Evolutionary conservation across 2,797 vertebrate species (phyloP).

Genomic region (Mionectes olivaceus): DNA sequence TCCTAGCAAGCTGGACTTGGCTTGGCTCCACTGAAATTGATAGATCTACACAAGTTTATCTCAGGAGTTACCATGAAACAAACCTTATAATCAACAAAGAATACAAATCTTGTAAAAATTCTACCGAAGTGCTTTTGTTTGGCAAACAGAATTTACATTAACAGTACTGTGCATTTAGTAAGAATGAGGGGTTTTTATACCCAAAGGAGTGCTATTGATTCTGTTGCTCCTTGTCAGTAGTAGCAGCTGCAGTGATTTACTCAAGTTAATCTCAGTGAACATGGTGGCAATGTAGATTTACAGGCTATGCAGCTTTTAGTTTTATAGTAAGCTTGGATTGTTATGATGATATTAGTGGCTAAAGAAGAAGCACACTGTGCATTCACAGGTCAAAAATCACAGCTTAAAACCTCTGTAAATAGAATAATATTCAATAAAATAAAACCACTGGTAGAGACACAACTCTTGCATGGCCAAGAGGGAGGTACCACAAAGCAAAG

Average conservation of each 20-base stretch:
- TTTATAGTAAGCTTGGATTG: not conserved
- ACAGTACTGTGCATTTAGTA: not conserved
- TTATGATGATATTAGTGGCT: not conserved
- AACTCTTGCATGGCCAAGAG: not conserved
- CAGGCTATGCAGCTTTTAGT: not conserved
- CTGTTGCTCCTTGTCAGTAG: not conserved
- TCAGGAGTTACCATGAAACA: not conserved
- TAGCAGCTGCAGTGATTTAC: not conserved
- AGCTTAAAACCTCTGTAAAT: not conserved
- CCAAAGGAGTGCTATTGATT: not conserved
- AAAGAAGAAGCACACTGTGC: not conserved
- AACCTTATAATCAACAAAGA: not conserved
- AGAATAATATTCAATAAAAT: not conserved
- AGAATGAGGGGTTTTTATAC: rapidly evolving
- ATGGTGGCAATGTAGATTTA: not conserved
- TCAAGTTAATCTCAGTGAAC: not conserved
- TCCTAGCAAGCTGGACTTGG: not conserved
- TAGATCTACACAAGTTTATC: not conserved
- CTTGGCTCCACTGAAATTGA: not conserved
- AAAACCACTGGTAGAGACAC: not conserved
- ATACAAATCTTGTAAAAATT: not conserved
- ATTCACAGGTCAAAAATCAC: not conserved
- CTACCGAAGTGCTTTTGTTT: not conserved
- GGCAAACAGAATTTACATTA: not conserved
- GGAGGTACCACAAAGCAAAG: not conserved